Conservation (phyloP, 2,113 vertebrate species). For the Pedionomus torquatus region DNA sequence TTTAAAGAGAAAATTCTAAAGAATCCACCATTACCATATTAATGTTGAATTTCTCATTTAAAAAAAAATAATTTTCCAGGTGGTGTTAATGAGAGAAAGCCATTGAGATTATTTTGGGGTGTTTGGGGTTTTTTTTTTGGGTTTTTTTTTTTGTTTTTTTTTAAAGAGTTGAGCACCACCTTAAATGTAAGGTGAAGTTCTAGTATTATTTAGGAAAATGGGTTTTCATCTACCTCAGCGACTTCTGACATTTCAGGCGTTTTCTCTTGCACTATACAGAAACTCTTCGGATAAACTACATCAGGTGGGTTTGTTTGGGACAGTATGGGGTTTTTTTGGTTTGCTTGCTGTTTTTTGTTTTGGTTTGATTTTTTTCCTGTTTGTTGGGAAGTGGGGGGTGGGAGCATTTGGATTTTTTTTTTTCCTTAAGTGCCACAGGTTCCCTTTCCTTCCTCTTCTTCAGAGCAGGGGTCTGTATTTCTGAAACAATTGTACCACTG, state of each 20-base stretch:
- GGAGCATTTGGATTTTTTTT: background rate
- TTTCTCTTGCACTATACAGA: background rate
- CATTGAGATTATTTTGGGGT: too few relatives aligned
- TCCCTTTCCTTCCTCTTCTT: background rate
- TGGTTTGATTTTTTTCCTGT: too few relatives aligned
- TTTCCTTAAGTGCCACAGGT: background rate
- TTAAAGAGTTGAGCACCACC: background rate
- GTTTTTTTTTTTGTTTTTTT: too few relatives aligned
- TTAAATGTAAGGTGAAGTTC: background rate
- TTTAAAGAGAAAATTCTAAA: conserved; percentile 11
- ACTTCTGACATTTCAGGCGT: background rate
- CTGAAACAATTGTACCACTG: background rate
- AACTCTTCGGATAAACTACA: background rate
- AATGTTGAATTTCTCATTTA: background rate
- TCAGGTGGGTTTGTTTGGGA: background rate
- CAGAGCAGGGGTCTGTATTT: background rate
- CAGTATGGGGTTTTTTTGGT: background rate
- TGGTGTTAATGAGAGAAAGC: background rate
- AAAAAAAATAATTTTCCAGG: background rate
- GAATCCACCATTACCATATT: background rate
- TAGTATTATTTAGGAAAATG: background rate
- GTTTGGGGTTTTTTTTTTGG: too few relatives aligned
- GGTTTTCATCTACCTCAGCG: background rate
- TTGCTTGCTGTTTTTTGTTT: background rate
- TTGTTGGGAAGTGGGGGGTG: background rate